Evolutionary conservation across 2,797 vertebrate species (phyloP).

Genomic region (Austrolebias charrua): DNA sequence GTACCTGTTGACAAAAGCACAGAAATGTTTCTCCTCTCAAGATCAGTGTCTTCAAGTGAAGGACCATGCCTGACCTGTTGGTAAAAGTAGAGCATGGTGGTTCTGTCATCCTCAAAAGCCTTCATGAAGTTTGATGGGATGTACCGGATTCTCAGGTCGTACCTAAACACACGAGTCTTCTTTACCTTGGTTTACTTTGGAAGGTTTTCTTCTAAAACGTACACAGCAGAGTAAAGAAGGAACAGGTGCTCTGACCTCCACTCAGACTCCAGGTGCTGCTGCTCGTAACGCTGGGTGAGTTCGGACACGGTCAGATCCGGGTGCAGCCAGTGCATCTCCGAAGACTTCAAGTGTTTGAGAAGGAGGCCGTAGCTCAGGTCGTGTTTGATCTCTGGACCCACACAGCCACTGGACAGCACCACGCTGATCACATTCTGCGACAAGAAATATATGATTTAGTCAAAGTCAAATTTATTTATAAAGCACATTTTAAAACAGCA

Average conservation of each 20-base stretch:
- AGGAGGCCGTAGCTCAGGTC: conserved; percentile 86
- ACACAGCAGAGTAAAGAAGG: neutral
- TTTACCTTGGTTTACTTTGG: neutral
- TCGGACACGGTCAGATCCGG: conserved; percentile 85
- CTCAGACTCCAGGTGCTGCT: conserved; percentile 90
- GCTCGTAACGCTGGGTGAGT: conserved; percentile 88
- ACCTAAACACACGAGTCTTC: conserved; percentile 74
- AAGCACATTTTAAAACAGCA: too few species aligned
- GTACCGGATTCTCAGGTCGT: conserved; percentile 92
- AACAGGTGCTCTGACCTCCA: conserved; percentile 83
- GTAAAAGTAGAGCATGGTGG: conserved; percentile 94
- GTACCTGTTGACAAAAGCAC: conserved; percentile 54
- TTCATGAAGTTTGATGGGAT: conserved; percentile 87
- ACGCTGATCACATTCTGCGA: conserved; percentile 81
- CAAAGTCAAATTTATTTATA: too few species aligned
- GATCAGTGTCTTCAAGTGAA: neutral
- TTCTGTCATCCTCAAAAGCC: conserved; percentile 87
- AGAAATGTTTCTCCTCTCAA: neutral
- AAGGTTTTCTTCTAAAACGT: accelerated
- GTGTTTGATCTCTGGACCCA: conserved; percentile 86
- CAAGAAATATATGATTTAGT: neutral
- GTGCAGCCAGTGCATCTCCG: conserved; percentile 92
- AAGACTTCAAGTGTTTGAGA: conserved; percentile 93
- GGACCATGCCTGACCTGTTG: conserved; percentile 83
- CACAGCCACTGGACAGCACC: conserved; percentile 88